Conservation (phyloP, 2,113 vertebrate species). For the Calyptomena viridis region DNA sequence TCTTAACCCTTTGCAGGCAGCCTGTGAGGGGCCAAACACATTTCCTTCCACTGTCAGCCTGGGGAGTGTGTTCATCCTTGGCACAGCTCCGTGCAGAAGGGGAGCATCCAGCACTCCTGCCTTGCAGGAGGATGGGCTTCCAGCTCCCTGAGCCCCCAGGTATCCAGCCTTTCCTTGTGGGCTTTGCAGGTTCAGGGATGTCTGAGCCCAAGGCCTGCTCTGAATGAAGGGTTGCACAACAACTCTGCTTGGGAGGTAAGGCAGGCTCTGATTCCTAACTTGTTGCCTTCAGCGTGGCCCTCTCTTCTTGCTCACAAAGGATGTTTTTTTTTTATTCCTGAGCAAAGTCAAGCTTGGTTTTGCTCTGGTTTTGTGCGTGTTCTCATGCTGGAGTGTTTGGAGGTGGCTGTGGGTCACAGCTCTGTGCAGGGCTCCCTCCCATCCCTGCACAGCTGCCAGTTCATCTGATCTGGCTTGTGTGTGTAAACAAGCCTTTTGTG, state of each 20-base stretch:
- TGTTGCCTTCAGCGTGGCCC: neutral
- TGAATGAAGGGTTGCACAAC: neutral
- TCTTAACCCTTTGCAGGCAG: slow-evolving; percentile 31
- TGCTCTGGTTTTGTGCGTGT: fast-evolving
- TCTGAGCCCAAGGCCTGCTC: neutral
- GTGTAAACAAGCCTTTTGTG: slow-evolving; percentile 15
- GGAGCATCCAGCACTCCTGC: neutral
- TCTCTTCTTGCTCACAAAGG: neutral
- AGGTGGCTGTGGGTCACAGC: neutral
- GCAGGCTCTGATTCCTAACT: neutral
- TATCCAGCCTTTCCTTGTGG: neutral
- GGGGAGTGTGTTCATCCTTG: neutral
- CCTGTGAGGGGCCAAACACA: neutral
- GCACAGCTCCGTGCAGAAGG: neutral
- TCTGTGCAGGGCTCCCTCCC: neutral
- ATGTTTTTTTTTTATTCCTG: neutral
- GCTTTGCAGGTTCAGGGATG: neutral
- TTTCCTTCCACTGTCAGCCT: neutral
- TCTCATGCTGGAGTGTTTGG: neutral
- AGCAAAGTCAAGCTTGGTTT: neutral
- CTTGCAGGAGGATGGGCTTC: neutral
- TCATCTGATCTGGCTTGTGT: neutral
- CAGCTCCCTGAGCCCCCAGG: neutral
- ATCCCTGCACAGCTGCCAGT: neutral
- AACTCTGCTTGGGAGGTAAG: neutral